Base-by-base conservation (phyloP, 1,140 invertebrate species). In the Melanaphis sacchari region DNA sequence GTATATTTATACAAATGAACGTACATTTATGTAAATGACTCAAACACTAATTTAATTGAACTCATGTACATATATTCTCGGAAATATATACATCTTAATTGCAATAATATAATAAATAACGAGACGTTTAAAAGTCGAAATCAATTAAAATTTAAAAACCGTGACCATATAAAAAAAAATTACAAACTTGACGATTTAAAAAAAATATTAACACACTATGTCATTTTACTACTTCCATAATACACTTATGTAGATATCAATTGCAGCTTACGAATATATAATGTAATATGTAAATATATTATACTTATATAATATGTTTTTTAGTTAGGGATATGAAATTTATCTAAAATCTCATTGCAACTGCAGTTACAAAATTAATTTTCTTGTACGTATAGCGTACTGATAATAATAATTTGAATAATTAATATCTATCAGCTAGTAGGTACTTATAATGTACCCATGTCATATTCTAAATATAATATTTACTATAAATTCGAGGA, bases 81-180 rank as follows among this genome's bases (percentile, higher is more conserved):
- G 31, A 11, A 26, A 85, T 43, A 43, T 31, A 26, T 49, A 85
- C 84, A 40, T 87, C 85, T 87, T 43, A 46, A 87, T 87, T 9
- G 41, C 43, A 84, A 31, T 84, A 41, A 84, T 40, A 40, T 15
- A 40, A 84, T 41, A 84, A 46, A 43, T n/a, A 85, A 85, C 15
- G 40, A 18, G 11, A 26, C 26, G 15, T n/a, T n/a, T 66, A 18
- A n/a, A 66, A 66, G 31, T 24, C 43, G 26, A 18, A 43, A 87
- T 87, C 85, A 46, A 87, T 87, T 87, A n/a, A 87, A 87, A 87
- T 1, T 87, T 87, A n/a, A 87, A 87, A 87, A 1, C 26, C 31
- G 84, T 40, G 40, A 31, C 11, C 31, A 11, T 66, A n/a, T 66
- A 66, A 66, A 66, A n/a, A 66, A 66, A n/a, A 3, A 66, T 4